Base-by-base conservation (phyloP, 2,797 vertebrate species). In the Thaleichthys pacificus region DNA sequence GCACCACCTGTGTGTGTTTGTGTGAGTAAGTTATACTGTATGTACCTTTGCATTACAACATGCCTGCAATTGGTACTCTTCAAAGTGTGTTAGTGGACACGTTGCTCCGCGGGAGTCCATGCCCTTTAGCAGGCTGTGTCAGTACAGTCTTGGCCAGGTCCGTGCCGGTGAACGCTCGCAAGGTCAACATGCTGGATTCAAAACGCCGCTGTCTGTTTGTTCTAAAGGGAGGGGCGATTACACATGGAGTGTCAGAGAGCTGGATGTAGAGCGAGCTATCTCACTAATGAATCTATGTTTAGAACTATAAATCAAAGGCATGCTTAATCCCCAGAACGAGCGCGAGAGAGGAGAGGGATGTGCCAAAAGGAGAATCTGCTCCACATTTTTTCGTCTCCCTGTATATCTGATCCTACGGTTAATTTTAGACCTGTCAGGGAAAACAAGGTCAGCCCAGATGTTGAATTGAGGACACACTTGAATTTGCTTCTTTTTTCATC, bases 371-470 rank as follows among this genome's bases (percentile, higher is more conserved):
- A 84, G 86, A 85, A 92, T 88, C 89, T 91, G 91, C 84, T 90
- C 87, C 84, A 89, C 90, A 88, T 91, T 86, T 88, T 84, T 82
- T 74, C 60, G 75, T 35, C 89, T 91, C 91, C 86, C 84, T 72
- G 86, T 88, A 87, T 87, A 89, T 90, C 86, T 80, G 87, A 91
- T 89, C 83, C 71, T 74, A 80, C 14, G 81, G 87, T 89, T 93
- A 90, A 92, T 89, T 93, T 91, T 91, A 91, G 88, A 88, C 77
- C 83, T 87, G 88, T 82, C 85, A 90, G 85, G 24, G 85, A 75
- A 87, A 91, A 91, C 89, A 91, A 91, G 92, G 91, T 92, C 93
- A 89, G 84, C 69, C 86, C 87, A 90, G 88, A 90, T 88, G 86
- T 82, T 88, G 88, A 90, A 93, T 92, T 75, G 85, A 89, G 92